These are phyloP conservation scores for Sylvilagus bachmani DNA, from an alignment of 2,113 vertebrate species.

Conservation along the genomic window DNA sequence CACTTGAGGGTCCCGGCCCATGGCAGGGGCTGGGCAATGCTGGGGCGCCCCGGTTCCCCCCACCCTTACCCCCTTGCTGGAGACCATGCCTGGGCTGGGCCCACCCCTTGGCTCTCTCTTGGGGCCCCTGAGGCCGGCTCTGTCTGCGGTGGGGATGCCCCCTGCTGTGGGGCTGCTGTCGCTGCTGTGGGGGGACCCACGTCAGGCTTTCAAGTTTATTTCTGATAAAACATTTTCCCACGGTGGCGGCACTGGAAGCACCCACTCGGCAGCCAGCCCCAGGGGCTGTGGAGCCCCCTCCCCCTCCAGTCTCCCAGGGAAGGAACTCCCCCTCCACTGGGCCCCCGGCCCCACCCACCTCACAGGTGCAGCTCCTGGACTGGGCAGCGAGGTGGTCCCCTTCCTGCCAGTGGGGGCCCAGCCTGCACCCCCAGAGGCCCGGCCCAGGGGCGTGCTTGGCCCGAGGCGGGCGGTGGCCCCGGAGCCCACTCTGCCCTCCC, in stretches of 20 bases:
- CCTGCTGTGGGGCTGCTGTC: neutral
- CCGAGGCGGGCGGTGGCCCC: too few species aligned
- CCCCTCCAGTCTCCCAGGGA: neutral
- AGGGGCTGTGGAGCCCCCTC: neutral
- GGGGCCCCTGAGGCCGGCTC: neutral
- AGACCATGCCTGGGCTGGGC: too few species aligned
- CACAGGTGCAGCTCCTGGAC: accelerated
- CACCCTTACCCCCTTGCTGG: too few species aligned
- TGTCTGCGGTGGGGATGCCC: neutral
- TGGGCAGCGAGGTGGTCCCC: neutral
- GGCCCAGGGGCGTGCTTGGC: neutral
- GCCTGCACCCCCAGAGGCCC: neutral
- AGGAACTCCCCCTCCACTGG: neutral
- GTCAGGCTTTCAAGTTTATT: conserved; percentile 82
- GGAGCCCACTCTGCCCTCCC: neutral
- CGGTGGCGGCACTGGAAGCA: conserved; percentile 82
- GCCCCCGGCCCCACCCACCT: too few species aligned
- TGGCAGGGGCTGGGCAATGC: neutral
- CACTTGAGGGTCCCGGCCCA: neutral
- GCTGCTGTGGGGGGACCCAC: conserved; percentile 55
- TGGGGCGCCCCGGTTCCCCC: neutral
- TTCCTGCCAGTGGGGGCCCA: accelerated
- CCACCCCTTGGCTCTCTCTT: too few species aligned
- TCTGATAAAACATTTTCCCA: conserved; percentile 91
- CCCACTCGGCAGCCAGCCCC: conserved; percentile 70